Evolutionary conservation across 2,888 invertebrate species (phyloP), one percentile per base, ranked within the genome.

Genomic region (Apodemia mormo): DNA sequence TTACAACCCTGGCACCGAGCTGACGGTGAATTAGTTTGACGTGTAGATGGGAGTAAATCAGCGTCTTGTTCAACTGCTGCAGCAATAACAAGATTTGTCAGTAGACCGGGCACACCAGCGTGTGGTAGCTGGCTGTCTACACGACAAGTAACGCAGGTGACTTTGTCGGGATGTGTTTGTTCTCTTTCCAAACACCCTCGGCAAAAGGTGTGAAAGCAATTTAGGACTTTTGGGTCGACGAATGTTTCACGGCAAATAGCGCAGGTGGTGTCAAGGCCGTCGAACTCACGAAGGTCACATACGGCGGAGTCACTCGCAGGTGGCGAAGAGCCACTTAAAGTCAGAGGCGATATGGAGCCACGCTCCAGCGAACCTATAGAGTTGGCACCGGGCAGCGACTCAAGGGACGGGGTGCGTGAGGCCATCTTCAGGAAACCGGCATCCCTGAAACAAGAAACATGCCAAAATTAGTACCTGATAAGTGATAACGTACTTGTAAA

Each of bases 1-100:
- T 99, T 99, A 94, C 99, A 99, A 83, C 98, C 98, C 79, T 98
- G 99, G 94, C 99, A 99, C 79, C 96, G 96, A 74, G 95, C 94
- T 67, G 94, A 90, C 8, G 93, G 92, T 69, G 92, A 90, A 79
- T 80, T 92, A 8, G 92, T 88, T 78, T 88, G 90, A 73, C 92
- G 92, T 56, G 89, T 86, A 73, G 89, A 85, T 58, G 93, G 90
- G 73, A 90, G 87, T 75, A 92, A 93, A 81, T 90, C 94, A 70
- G 87, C 93, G 90, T 89, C 94, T 82, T 90, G 94, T 84, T 91
- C 94, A 78, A 92, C 94, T 73, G 94, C 94, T 78, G 93, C 94
- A 67, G 93, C 93, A 81, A 91, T 92, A 72, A 92, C 94, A 81
- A 89, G 96, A 86, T 96, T 96, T 1, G 95, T 94, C 75, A 96